Percentiles rank a stretch among this genome's conserved stretches.
These are phyloP conservation scores for Apocheima hispidaria DNA, from an alignment of 2,888 invertebrate genomes.

Conservation along the genomic window DNA sequence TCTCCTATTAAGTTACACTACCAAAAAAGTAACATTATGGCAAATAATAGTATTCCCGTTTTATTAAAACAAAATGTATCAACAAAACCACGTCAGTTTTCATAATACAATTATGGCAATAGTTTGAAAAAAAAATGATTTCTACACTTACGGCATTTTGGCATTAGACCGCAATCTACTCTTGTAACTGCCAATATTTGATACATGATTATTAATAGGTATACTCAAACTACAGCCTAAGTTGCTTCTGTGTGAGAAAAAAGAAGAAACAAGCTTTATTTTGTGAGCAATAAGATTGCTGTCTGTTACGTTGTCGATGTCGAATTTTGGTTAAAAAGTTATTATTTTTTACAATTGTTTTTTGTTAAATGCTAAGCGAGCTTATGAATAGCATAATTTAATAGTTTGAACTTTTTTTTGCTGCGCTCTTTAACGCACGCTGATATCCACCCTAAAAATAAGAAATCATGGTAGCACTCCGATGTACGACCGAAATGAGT, in stretches of 20 bases:
- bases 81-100: too few relatives aligned
- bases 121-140: neutral
- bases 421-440: neutral
- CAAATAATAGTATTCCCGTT: too few relatives aligned
- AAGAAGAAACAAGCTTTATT: slow-evolving; percentile 52
- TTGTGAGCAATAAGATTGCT: slow-evolving; percentile 61
- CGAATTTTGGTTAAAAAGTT: neutral
- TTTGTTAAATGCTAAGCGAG: neutral
- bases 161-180: neutral
- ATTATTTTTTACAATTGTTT: neutral
- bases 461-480: neutral
- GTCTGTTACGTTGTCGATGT: slow-evolving; percentile 37
- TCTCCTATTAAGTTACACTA: too few relatives aligned
- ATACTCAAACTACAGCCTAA: neutral
- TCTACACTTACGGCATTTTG: neutral
- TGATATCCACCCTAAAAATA: neutral
- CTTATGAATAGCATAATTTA: neutral
- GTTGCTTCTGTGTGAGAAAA: neutral
- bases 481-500: too few relatives aligned
- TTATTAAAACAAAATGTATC: too few relatives aligned
- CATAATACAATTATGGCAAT: neutral
- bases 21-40: too few relatives aligned
- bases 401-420: neutral
- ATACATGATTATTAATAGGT: neutral
- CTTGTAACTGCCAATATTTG: slow-evolving; percentile 3